Evolutionary conservation across 2,797 vertebrate genomes (phyloP).

Genomic region (Simalia tracyae): DNA sequence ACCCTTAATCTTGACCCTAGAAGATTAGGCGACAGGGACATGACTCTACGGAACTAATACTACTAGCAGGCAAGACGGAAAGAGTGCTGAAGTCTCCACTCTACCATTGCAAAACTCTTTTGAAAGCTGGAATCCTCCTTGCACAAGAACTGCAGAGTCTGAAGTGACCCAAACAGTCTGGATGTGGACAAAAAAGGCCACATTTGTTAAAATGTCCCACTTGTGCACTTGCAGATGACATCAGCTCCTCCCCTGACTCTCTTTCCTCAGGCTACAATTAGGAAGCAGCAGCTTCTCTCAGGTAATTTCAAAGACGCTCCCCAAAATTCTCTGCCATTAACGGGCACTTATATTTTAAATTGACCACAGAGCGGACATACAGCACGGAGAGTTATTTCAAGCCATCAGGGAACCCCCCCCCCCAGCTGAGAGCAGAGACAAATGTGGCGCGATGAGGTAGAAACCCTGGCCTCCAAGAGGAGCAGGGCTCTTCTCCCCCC

Average conservation of each 20-base stretch:
- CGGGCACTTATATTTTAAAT: background rate
- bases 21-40: background rate
- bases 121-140: background rate
- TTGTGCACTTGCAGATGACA: background rate
- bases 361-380: background rate
- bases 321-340: background rate
- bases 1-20: background rate
- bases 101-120: background rate
- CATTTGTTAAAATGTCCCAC: background rate
- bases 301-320: background rate
- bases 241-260: background rate
- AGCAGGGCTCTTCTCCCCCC: no score
- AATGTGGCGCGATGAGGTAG: background rate
- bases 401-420: conserved; percentile 3
- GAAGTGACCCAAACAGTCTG: background rate
- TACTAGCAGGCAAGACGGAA: background rate
- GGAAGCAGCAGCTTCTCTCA: background rate
- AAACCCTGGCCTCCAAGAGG: conserved; percentile 13
- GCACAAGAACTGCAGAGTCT: background rate
- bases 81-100: background rate
- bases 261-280: background rate
- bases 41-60: background rate
- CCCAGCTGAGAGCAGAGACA: conserved; percentile 2
- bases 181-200: background rate
- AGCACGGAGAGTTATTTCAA: conserved; percentile 4